phyloP scores from a whole-genome alignment of 2,113 vertebrate genomes.

The Sigmodon hispidus region DNA sequence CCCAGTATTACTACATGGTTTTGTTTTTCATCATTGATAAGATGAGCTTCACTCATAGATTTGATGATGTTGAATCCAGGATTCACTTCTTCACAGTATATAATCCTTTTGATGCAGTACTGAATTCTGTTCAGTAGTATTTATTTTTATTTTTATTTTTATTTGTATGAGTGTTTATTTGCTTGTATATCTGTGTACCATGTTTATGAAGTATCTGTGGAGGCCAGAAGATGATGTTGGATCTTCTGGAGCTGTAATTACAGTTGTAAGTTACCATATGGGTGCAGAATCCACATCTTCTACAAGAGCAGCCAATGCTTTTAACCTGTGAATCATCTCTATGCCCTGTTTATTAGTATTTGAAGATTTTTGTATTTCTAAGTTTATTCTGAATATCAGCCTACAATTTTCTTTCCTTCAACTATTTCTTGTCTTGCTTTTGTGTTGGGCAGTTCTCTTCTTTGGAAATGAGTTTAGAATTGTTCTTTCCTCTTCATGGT shows the following conservation, averaged over 20 bases:
- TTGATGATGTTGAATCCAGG: not conserved
- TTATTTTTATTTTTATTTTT: not conserved
- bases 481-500: not conserved
- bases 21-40: not conserved
- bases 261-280: not conserved
- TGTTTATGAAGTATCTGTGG: not conserved
- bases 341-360: not conserved
- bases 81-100: not conserved
- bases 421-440: not conserved
- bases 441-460: not conserved
- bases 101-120: not conserved
- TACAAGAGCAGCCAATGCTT: not conserved
- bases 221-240: not conserved
- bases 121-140: not conserved
- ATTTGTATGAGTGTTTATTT: not conserved
- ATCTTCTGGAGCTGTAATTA: not conserved
- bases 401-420: not conserved
- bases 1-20: not conserved
- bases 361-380: not conserved
- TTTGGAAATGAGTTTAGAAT: constrained; percentile 12
- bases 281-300: not conserved
- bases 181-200: not conserved
- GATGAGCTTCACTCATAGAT: not conserved
- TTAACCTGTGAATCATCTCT: not conserved
- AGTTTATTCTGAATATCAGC: not conserved